These are phyloP conservation scores for Pseudochromis fuscus DNA, from an alignment of 2,797 vertebrate genomes.

Conservation along the genomic window DNA sequence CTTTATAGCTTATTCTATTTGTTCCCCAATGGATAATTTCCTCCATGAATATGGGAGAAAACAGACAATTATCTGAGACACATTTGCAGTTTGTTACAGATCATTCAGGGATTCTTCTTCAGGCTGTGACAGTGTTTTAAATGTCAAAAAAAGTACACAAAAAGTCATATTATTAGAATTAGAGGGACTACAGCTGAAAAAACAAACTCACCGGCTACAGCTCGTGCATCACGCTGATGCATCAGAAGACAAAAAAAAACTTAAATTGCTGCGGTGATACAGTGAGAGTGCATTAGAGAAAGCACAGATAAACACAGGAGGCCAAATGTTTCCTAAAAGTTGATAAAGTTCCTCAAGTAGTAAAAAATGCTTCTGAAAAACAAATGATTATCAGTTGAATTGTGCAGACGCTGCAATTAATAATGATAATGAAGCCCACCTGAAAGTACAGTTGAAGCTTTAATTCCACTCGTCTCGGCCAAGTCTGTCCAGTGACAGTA, in stretches of 20 bases:
- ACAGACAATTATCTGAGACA: constrained; percentile 1
- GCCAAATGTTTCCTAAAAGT: constrained; percentile 1
- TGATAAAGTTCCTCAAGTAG: constrained; percentile 1
- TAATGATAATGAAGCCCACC: constrained; percentile 13
- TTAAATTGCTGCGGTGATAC: constrained; percentile 36
- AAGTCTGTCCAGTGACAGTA: constrained; percentile 15
- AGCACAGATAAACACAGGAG: constrained; percentile 5
- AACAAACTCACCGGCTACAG: constrained; percentile 25
- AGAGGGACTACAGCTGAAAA: constrained; percentile 12
- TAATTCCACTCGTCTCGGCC: constrained; percentile 35
- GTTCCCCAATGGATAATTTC: background rate
- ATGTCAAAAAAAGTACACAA: background rate
- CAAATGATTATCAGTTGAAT: constrained; percentile 1
- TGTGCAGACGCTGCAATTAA: constrained; percentile 12
- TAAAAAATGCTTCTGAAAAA: constrained; percentile 7
- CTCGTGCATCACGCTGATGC: constrained; percentile 3
- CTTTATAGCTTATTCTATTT: background rate
- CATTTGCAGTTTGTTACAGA: background rate
- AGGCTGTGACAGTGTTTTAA: constrained; percentile 25
- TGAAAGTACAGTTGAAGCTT: constrained; percentile 30
- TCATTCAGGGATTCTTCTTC: background rate
- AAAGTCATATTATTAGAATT: background rate
- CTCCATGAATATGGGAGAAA: background rate
- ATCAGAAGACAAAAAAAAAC: background rate
- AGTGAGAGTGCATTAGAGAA: constrained; percentile 19